These are phyloP conservation scores for Lutjanus argentimaculatus DNA, from an alignment of 2,797 vertebrate species.

Conservation along the genomic window DNA sequence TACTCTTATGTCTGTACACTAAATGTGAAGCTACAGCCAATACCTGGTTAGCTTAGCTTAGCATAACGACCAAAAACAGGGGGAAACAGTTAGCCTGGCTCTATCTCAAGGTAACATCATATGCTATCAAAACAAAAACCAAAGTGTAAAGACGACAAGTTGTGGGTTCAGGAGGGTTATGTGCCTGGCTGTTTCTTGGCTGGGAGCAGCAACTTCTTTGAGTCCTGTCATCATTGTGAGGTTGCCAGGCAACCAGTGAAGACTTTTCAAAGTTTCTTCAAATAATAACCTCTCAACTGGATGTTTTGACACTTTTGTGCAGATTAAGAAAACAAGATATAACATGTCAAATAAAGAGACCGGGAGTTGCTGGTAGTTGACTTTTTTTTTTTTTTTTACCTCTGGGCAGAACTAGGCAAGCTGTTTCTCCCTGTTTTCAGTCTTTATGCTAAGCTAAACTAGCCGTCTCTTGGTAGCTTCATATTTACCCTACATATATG, in stretches of 20 bases:
- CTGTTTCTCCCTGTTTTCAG: no score
- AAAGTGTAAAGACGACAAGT: not conserved
- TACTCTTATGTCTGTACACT: not conserved
- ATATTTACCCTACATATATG: not conserved
- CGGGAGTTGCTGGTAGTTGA: no score
- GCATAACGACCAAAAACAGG: not conserved
- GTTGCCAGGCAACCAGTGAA: not conserved
- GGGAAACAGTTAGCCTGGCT: not conserved
- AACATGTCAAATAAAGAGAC: not conserved
- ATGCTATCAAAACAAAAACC: not conserved
- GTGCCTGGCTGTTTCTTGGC: not conserved
- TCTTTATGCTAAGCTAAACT: no score
- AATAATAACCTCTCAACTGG: not conserved
- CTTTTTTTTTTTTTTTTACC: no score
- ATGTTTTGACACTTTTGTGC: not conserved
- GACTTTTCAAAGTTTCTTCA: not conserved
- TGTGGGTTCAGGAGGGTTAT: not conserved
- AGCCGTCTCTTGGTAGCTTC: not conserved
- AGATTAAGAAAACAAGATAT: not conserved
- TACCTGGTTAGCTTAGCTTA: constrained; percentile 12
- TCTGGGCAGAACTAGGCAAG: no score
- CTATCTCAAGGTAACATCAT: not conserved
- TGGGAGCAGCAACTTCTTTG: not conserved
- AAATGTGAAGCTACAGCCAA: no score
- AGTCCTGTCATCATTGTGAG: not conserved